These are phyloP conservation scores for Colinus virginianus DNA, from an alignment of 2,113 vertebrate genomes.

Conservation along the genomic window DNA sequence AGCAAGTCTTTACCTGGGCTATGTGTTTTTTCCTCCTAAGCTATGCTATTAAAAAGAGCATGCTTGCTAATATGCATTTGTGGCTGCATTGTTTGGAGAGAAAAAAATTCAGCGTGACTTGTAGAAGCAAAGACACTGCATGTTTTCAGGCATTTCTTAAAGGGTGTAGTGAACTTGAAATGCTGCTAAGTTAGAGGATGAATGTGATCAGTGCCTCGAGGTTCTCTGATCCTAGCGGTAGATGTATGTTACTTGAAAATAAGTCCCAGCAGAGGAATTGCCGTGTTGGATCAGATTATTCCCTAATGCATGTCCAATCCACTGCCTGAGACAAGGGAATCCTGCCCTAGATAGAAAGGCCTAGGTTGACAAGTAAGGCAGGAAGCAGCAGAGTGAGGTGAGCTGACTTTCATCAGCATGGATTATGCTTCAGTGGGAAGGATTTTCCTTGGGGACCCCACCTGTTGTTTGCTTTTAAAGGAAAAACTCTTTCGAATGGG, in stretches of 20 bases:
- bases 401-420: not conserved
- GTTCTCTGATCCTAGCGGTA: not conserved
- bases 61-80: not conserved
- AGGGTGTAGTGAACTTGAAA: slow-evolving; percentile 40
- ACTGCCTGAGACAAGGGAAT: not conserved
- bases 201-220: slow-evolving; percentile 34
- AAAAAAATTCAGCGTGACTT: not conserved
- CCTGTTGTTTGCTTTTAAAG: not conserved
- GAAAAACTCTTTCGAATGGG: not conserved
- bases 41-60: not conserved
- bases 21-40: not conserved
- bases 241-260: slow-evolving; percentile 38
- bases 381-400: not conserved
- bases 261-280: slow-evolving; percentile 1
- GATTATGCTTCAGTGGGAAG: not conserved
- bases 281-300: slow-evolving; percentile 8
- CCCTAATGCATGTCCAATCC: not conserved
- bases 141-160: not conserved
- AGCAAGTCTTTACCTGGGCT: not conserved
- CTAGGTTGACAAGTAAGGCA: not conserved
- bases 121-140: not conserved
- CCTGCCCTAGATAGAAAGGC: not conserved
- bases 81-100: not conserved
- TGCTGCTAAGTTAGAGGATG: slow-evolving; percentile 45
- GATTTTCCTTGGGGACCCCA: not conserved